Conservation (phyloP, 2,113 vertebrate species). For the Malurus elegans region DNA sequence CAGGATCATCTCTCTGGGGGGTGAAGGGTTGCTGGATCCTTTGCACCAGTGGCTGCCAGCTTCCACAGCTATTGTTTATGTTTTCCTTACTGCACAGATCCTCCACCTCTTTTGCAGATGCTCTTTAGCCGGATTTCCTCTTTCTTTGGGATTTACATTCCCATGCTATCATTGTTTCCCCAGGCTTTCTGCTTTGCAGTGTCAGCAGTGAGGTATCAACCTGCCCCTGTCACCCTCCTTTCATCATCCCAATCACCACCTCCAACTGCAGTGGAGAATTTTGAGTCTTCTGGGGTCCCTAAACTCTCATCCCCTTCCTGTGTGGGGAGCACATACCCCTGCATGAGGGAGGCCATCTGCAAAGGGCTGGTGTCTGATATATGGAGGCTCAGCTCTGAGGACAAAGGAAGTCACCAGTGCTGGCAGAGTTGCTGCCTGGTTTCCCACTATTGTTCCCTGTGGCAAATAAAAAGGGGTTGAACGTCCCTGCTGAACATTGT, state of each 20-base stretch:
- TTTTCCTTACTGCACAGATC: background rate
- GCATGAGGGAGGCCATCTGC: background rate
- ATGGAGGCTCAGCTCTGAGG: background rate
- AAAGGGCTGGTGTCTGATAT: background rate
- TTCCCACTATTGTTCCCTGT: constrained; percentile 60
- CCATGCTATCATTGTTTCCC: background rate
- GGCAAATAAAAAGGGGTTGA: constrained; percentile 45
- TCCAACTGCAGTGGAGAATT: background rate
- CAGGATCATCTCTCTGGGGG: background rate
- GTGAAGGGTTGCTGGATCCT: background rate
- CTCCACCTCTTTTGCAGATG: constrained; percentile 12
- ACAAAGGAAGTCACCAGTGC: background rate
- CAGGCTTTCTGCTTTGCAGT: background rate
- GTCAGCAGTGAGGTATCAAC: background rate
- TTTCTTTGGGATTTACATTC: constrained; percentile 27
- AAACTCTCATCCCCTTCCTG: background rate
- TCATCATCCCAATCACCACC: background rate
- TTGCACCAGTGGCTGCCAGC: background rate
- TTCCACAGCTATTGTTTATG: background rate
- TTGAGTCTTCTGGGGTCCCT: background rate
- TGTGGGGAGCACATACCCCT: background rate
- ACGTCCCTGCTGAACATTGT: constrained; percentile 23
- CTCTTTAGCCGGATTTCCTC: background rate
- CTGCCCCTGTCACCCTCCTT: background rate
- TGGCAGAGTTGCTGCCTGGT: constrained; percentile 26